Evolutionary conservation across 35 echinoderm and acorn worm genomes (phyloP), one percentile per base, ranked within the genome.

Genomic region (Apostichopus californicus): DNA sequence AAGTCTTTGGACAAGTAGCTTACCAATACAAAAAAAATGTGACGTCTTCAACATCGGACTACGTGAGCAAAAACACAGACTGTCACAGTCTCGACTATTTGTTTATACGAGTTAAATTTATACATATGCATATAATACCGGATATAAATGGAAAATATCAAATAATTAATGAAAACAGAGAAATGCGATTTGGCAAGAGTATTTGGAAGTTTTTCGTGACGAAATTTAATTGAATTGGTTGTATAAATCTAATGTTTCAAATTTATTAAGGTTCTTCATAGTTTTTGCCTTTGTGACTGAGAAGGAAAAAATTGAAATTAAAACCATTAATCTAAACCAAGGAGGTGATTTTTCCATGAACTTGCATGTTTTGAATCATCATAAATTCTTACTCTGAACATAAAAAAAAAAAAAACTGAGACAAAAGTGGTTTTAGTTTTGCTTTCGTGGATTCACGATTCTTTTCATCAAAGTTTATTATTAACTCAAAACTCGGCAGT

Each of bases 301-400:
- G 17, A 75, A 75, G 24, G 1, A 46, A 46, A 2, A 46, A 46
- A 46, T 46, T 20, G 14, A 75, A n/a, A 75, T 75, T 75, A 22
- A 75, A 75, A 75, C 71, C 71, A 75, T 75, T 75, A 75, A 75
- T 75, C 17, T 75, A 75, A 75, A n/a, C 71, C 15, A 22, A 7
- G 17, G 71, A 22, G 71, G 71, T 75, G 71, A 75, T 75, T 75
- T 75, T 75, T 75, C 3, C 6, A 75, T n/a, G 20, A 75, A 75
- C 21, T 75, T 75, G 20, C 71, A 75, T 75, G 17, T 61, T 61
- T 61, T 61, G 12, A 61, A 61, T 61, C 58, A 61, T 61, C 12
- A 61, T 61, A 61, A 61, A 61, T 61, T 61, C 0, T 61, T 2
- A 8, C 58, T 12, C 7, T 61, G 12, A 61, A 12, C 58, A 61